Conservation (phyloP, 2,888 invertebrate genomes). For the Euproctis similis region DNA sequence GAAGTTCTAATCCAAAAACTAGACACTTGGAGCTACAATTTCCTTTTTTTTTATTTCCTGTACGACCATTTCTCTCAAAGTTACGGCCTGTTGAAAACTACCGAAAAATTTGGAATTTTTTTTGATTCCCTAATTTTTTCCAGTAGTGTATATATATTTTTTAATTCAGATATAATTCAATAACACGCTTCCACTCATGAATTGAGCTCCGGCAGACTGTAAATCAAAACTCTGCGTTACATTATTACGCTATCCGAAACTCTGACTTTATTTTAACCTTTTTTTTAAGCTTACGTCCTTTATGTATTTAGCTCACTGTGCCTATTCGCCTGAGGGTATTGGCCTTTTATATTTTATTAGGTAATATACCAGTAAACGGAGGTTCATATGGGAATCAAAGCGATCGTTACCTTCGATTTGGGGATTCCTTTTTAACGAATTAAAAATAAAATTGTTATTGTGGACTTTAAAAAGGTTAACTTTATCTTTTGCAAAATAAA, state of each 20-base stretch:
- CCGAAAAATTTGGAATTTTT: no score
- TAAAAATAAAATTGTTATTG: conserved; percentile 8
- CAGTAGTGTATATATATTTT: no score
- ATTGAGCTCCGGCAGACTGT: conserved; percentile 15
- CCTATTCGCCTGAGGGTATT: conserved; percentile 66
- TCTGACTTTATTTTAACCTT: conserved; percentile 61
- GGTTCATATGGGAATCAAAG: conserved; percentile 43
- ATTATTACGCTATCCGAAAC: conserved; percentile 55
- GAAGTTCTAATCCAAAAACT: no score
- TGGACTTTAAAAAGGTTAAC: no score
- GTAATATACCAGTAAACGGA: conserved; percentile 46
- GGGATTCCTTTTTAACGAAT: conserved; percentile 23
- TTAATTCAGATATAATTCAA: background rate
- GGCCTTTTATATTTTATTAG: conserved; percentile 54
- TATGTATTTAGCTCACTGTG: conserved; percentile 63
- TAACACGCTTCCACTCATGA: conserved; percentile 14
- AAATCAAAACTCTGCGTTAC: conserved; percentile 55
- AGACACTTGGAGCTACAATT: no score
- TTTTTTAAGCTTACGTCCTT: conserved; percentile 64
- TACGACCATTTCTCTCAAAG: no score
- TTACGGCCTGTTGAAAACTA: no score
- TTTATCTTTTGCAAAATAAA: no score
- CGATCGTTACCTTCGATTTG: conserved; percentile 23
- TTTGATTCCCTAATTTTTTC: no score
- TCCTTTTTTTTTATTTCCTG: no score